Percentiles rank a stretch among this genome's conserved stretches.
Conservation (phyloP, 2,113 vertebrate genomes). For the Haemorhous mexicanus region DNA sequence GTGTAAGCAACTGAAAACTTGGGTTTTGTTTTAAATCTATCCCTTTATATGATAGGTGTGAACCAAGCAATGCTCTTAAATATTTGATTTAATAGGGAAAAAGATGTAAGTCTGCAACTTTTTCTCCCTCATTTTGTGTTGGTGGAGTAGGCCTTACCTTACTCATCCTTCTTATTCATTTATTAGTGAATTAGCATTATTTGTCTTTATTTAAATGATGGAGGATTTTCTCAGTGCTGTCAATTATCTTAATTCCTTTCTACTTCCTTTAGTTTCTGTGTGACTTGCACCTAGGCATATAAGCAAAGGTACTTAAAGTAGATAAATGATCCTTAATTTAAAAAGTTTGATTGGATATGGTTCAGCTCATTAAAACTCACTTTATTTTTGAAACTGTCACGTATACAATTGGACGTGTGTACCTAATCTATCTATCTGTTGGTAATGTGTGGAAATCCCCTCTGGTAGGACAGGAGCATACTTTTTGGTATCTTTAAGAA, state of each 20-base stretch:
- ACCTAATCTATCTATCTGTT: accelerated
- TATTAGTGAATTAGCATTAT: background rate
- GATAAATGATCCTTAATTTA: background rate
- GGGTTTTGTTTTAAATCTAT: background rate
- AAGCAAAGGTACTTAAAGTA: background rate
- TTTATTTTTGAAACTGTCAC: background rate
- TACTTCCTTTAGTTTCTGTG: background rate
- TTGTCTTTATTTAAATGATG: background rate
- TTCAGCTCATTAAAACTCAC: background rate
- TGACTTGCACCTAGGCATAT: background rate
- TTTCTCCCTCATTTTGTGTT: background rate
- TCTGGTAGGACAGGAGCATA: accelerated
- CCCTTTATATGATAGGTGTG: background rate
- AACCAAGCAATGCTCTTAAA: background rate
- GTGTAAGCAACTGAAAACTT: background rate
- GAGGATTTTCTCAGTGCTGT: background rate
- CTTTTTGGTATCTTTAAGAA: background rate
- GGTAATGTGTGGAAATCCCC: background rate
- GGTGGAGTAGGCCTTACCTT: background rate
- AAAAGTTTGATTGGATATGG: background rate
- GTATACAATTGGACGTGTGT: background rate
- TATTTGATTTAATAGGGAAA: background rate
- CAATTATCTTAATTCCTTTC: background rate
- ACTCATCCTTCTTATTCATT: background rate
- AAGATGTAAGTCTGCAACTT: background rate